Evolutionary conservation across 2,113 vertebrate species (phyloP), one percentile per base, ranked within the genome.

Genomic region (Thamnaconus septentrionalis): DNA sequence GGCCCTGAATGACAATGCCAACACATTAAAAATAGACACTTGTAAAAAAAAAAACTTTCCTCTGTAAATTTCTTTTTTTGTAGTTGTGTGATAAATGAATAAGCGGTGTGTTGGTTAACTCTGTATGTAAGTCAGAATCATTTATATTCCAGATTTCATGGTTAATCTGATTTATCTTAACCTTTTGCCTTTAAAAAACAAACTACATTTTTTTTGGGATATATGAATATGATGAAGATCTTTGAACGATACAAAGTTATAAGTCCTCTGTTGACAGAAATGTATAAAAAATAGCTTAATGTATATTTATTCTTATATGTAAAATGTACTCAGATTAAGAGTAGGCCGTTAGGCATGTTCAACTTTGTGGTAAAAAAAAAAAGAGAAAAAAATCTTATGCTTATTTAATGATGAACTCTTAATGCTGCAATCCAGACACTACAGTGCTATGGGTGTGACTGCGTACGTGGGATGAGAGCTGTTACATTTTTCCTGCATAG

Each of bases 221-320:
- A 48, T 63, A 77, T 63, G n/a, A n/a, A 1, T 31, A 31, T 31
- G 18, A 81, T 85, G 62, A 82, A 78, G 81, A 88, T 71, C 62
- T 69, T 31, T 31, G 18, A 31, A 70, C 69, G 45, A 84, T 75
- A 84, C 59, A 82, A 80, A 81, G 45, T 72, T 85, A 61, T 85
- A 86, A 79, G 80, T 87, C 18, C 85, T 82, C 85, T 81, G 84
- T 84, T 87, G 82, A 66, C 73, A 87, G 73, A 88, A 75, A 78
- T 82, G 79, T 90, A 84, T 81, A 84, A 31, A 31, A 84, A 83
- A 85, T 79, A 83, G 67, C 84, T 84, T 78, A 78, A 78, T 84
- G 85, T 85, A 86, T 84, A 88, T 81, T 63, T 88, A 89, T 87
- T 85, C 78, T 90, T 86, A 73, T 86, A 84, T 88, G 81, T 85